Evolutionary conservation across 2,888 invertebrate genomes (phyloP).

Genomic region (Melinopterus prodromus): DNA sequence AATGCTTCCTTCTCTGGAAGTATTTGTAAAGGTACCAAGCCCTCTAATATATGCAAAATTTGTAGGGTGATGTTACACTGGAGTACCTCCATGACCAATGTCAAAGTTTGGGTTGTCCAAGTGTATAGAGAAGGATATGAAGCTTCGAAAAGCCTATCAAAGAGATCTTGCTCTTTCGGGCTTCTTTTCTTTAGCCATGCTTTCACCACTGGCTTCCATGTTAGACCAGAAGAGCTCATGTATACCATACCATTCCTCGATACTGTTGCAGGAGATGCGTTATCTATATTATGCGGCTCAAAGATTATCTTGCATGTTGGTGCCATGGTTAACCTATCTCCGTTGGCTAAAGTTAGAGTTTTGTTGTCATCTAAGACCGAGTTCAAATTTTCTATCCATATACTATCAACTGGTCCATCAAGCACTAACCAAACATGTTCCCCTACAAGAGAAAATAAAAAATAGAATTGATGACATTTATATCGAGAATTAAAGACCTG

Average conservation of each 20-base stretch:
- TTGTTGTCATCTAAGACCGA: conserved; percentile 97
- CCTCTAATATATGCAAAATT: conserved; percentile 85
- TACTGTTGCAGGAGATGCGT: conserved; percentile 97
- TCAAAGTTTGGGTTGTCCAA: conserved; percentile 86
- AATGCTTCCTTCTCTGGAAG: conserved; percentile 67
- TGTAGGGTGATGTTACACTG: conserved; percentile 92
- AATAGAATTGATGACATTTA: background rate
- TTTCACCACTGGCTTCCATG: conserved; percentile 89
- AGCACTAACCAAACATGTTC: conserved; percentile 94
- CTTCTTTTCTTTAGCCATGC: conserved; percentile 81
- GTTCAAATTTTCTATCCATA: conserved; percentile 98
- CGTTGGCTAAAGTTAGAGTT: conserved; percentile 93
- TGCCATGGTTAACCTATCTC: conserved; percentile 94
- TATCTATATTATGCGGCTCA: conserved; percentile 97
- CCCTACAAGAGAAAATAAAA: conserved; percentile 55
- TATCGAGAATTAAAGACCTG: conserved; percentile 60
- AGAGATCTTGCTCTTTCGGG: conserved; percentile 67
- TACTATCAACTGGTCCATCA: conserved; percentile 96
- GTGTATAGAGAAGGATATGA: conserved; percentile 78
- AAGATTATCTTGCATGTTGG: conserved; percentile 95
- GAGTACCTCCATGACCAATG: conserved; percentile 84
- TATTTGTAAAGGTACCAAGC: conserved; percentile 79
- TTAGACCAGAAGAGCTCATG: conserved; percentile 95
- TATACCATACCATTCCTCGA: conserved; percentile 78
- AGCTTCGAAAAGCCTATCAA: conserved; percentile 76